Base-by-base conservation (phyloP, 2,888 invertebrate species). In the Pheosia tremula region DNA sequence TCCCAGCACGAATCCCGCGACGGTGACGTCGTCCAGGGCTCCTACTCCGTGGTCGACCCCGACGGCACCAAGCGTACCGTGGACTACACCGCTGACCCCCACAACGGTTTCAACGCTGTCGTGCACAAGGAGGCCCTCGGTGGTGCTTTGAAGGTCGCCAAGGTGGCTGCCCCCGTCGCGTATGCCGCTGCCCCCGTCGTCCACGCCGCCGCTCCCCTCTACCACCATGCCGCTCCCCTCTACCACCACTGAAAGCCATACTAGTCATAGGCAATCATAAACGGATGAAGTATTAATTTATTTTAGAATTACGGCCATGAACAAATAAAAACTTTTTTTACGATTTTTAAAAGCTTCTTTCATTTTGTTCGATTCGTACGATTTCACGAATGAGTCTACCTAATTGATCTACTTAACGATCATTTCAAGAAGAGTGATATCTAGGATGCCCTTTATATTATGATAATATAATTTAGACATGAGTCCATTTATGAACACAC, bases 201-300 rank as follows among this genome's bases (percentile, higher is more conserved):
- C n/a, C 74, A 73, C 61, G 73, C 71, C 61, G 73, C 71, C 7
- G 75, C 74, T 3, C 75, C 82, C 10, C 78, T 79, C n/a, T 73
- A 80, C 1, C 66, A 73, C n/a, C 74, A 73, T 60, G 73, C 71
- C 94, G 95, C 96, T 95, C 95, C 96, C 95, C 78, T 95, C 93
- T 79, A 75, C 96, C 94, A 76, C 91, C 90, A 66, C 94, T 93
- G 57, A 68, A 56, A 61, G 49, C 8, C 43, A 37, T 55, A 55
- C 69, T 70, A 72, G 74, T 75, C 71, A 71, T 58, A 24, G 24
- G 24, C 24, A 24, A 64, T 60, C 64, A 45, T 56, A 58, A 59
- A 45, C 8, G 57, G 60, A 63, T 52, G 52, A 63, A 56, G 62
- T 58, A 45, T 43, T 67, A 64, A 63, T 68, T 68, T 68, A 62